These are phyloP conservation scores for Sminthurides bifidus DNA, from an alignment of 1,140 invertebrate species.

Conservation along the genomic window DNA sequence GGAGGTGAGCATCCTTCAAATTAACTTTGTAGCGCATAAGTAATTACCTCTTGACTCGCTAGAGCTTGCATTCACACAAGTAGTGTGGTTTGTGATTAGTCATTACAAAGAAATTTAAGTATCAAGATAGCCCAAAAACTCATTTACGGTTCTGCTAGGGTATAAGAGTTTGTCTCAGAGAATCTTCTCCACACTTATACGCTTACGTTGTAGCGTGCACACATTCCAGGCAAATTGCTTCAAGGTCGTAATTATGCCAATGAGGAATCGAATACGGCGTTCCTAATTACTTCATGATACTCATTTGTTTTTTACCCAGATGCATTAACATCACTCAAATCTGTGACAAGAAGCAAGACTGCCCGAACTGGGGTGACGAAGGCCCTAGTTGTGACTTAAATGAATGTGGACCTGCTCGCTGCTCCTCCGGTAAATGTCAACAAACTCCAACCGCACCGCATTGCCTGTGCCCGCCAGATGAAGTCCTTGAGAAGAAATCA, in stretches of 20 bases:
- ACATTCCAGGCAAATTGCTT: too few species aligned
- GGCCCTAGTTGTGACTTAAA: conserved; percentile 68
- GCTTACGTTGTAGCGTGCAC: too few species aligned
- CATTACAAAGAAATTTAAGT: too few species aligned
- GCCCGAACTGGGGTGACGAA: conserved; percentile 65
- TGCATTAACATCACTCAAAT: conserved; percentile 57
- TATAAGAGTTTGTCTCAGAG: too few species aligned
- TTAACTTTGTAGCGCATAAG: too few species aligned
- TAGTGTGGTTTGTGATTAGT: too few species aligned
- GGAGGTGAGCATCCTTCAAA: neutral
- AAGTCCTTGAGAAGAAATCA: conserved; percentile 45
- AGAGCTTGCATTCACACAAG: too few species aligned
- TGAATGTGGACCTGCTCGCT: conserved; percentile 48
- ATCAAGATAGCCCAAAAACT: too few species aligned
- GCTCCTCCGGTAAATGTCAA: conserved; percentile 74
- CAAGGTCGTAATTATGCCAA: neutral
- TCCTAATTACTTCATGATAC: neutral
- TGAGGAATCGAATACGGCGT: neutral
- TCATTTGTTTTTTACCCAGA: conserved; percentile 30
- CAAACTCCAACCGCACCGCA: conserved; percentile 77
- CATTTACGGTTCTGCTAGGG: too few species aligned
- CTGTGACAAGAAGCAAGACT: conserved; percentile 18
- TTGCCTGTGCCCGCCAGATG: conserved; percentile 76
- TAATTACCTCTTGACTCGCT: too few species aligned
- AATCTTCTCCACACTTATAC: too few species aligned